phyloP scores from a whole-genome alignment of 2,888 invertebrate species.

The Cephalotes varians region DNA sequence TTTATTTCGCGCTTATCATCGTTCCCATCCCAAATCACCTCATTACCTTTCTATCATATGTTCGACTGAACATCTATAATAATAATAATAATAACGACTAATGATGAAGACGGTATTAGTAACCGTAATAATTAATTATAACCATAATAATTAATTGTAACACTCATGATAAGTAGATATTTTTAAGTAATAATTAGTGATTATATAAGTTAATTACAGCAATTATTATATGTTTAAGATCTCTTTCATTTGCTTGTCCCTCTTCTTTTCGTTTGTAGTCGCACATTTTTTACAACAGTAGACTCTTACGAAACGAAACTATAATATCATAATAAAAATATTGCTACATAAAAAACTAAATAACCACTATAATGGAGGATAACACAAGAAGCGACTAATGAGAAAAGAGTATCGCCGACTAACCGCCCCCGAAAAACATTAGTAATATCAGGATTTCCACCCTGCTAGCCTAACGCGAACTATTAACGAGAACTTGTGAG shows the following conservation, averaged over 20 bases:
- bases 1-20: constrained; percentile 37
- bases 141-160: background rate
- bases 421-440: background rate
- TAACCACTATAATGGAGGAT: background rate
- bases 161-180: background rate
- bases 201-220: constrained; percentile 4
- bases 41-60: constrained; percentile 30
- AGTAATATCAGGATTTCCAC: constrained; percentile 18
- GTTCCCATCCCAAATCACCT: constrained; percentile 5
- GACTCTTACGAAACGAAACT: constrained; percentile 1
- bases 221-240: background rate
- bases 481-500: constrained; percentile 13
- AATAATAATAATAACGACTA: constrained; percentile 16
- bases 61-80: constrained; percentile 5
- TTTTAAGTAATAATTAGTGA: constrained; percentile 6
- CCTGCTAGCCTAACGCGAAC: constrained; percentile 27
- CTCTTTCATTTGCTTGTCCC: constrained; percentile 23
- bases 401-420: constrained; percentile 23
- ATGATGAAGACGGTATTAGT: constrained; percentile 2
- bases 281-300: background rate
- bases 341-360: background rate
- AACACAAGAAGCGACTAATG: constrained; percentile 22
- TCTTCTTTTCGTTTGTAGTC: background rate
- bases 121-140: constrained; percentile 16
- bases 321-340: background rate